phyloP scores from a whole-genome alignment of 2,797 vertebrate genomes.

The Lutjanus argentimaculatus region DNA sequence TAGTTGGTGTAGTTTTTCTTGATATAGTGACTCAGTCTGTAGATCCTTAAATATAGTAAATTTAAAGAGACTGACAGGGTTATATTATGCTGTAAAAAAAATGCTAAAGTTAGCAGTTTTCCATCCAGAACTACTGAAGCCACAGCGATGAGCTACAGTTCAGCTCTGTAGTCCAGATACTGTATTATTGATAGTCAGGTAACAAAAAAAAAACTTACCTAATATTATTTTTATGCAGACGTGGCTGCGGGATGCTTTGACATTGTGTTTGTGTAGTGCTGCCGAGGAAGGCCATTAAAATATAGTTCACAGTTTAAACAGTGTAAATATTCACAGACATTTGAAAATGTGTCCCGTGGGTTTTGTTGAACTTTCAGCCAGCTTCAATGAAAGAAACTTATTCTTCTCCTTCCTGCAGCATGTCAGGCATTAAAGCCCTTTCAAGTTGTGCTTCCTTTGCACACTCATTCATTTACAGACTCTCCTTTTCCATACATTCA shows the following conservation, averaged over 20 bases:
- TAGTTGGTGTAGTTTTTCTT: not conserved
- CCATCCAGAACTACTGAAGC: not conserved
- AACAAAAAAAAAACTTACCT: constrained; percentile 25
- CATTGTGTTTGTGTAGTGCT: constrained; percentile 42
- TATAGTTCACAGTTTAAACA: constrained; percentile 69
- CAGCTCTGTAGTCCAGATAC: constrained; percentile 30
- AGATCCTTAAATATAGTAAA: not conserved
- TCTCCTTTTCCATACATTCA: constrained; percentile 31
- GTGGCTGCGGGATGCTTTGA: constrained; percentile 33
- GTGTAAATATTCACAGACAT: constrained; percentile 76
- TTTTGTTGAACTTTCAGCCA: constrained; percentile 70
- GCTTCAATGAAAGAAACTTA: constrained; percentile 65
- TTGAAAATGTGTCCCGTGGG: constrained; percentile 72
- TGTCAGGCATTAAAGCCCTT: constrained; percentile 64
- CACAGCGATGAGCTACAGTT: constrained; percentile 5
- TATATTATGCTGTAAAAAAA: constrained; percentile 4
- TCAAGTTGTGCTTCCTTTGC: constrained; percentile 44
- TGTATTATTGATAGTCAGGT: constrained; percentile 33
- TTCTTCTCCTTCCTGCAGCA: constrained; percentile 62
- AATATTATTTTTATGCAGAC: constrained; percentile 31
- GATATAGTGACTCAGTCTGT: not conserved
- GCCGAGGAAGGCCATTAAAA: constrained; percentile 69
- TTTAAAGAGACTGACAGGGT: not conserved
- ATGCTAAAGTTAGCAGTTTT: constrained; percentile 17
- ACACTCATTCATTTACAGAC: constrained; percentile 39